Base-by-base conservation (phyloP, 2,888 invertebrate genomes). In the Protula sp. region DNA sequence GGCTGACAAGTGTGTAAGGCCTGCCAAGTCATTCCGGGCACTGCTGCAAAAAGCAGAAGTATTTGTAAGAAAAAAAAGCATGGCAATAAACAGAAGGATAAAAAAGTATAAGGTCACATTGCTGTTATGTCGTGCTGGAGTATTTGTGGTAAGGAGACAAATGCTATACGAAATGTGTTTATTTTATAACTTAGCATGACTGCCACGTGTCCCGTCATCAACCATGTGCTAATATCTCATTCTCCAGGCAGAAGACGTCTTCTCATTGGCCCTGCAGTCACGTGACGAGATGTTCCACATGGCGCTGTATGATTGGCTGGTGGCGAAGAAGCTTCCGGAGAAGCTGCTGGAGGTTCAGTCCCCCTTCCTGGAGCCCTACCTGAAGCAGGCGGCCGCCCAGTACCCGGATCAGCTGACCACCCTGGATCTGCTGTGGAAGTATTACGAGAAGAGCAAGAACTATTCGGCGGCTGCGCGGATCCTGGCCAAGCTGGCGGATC, bases 381-480 rank as follows among this genome's bases (percentile, higher is more conserved):
- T 94, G 51, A 85, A 82, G 59, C 75, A 82, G 62, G 70, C 72
- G 31, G 56, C 38, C 14, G 2, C 67, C 28, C 28, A 53, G 14
- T 72, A 70, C 53, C 64, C 70, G 2, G 76, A 74, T 54, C 84
- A 77, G 85, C 87, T 5, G 85, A 88, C 54, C 82, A 86, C 67
- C 79, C 85, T 90, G 66, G 92, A 95, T 78, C 83, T 98, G 66
- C 83, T 98, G 59, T 98, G 98, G 97, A 93, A 93, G 81, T 94
- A 91, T 78, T 94, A 97, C 74, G 95, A 98, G 81, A 89, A 90
- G 77, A 89, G 88, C 73, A 89, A 89, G 30, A 92, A 95, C 79
- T 97, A 94, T 77, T 87, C 90, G 1, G 89, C 92, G 9, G 98
- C 98, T 1, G 94, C 98, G 0, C 87, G 89, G 73, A 91, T 97